Evolutionary conservation across 2,113 vertebrate genomes (phyloP).

Genomic region (Zosterops japonicus): DNA sequence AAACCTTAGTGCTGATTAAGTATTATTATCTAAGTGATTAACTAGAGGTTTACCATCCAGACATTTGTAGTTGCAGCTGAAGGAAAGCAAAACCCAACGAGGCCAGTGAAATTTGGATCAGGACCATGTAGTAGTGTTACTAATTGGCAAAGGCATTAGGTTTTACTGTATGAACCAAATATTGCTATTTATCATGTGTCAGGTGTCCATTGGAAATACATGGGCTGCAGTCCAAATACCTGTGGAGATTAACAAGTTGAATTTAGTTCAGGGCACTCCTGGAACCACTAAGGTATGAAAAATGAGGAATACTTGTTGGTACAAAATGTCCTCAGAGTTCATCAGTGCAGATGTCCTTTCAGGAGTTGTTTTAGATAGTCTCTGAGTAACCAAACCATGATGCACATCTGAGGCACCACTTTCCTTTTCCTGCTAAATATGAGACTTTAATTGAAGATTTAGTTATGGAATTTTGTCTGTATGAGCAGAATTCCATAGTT

Average conservation of each 20-base stretch:
- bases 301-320: not conserved
- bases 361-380: not conserved
- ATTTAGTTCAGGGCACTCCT: not conserved
- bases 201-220: not conserved
- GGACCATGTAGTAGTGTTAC: not conserved
- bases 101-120: not conserved
- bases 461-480: constrained; percentile 16
- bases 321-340: not conserved
- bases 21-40: not conserved
- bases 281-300: not conserved
- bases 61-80: not conserved
- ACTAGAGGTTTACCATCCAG: not conserved
- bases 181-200: not conserved
- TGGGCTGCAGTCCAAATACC: not conserved
- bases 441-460: constrained; percentile 44
- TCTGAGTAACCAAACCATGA: not conserved
- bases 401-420: not conserved
- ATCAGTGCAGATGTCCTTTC: not conserved
- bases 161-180: constrained; percentile 3
- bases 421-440: not conserved
- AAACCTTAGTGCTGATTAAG: not conserved
- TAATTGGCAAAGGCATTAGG: not conserved
- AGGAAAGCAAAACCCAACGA: not conserved
- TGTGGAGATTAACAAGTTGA: not conserved
- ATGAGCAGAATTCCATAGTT: constrained; percentile 46